A percentile compares a stretch with the other conserved stretches of the same genome.
Conservation (phyloP, 2,888 invertebrate genomes). For the Synergus gifuensis region DNA sequence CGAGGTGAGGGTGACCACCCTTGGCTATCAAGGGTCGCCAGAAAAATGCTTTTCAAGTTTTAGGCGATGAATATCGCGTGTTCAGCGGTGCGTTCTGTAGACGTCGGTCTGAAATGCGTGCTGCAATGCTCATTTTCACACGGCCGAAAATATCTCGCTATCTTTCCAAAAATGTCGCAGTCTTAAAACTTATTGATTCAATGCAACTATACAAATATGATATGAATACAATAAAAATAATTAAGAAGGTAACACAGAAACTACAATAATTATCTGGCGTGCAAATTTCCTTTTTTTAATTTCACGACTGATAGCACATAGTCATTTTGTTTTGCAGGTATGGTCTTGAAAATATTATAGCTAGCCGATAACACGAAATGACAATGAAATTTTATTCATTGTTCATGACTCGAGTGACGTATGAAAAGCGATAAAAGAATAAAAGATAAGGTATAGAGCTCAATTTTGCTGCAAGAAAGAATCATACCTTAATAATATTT, state of each 20-base stretch:
- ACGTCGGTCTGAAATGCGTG: neutral
- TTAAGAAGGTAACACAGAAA: too few relatives aligned
- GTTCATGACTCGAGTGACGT: conserved; percentile 19
- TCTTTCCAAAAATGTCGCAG: neutral
- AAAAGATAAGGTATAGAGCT: conserved; percentile 14
- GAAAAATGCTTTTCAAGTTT: conserved; percentile 28
- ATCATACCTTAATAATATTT: neutral
- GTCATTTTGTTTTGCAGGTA: neutral
- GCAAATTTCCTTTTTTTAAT: neutral
- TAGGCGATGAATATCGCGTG: conserved; percentile 10
- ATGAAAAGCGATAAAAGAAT: conserved; percentile 25
- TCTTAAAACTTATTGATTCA: neutral
- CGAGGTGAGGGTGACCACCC: conserved; percentile 18
- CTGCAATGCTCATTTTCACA: neutral
- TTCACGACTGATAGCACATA: neutral
- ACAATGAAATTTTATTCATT: conserved; percentile 12
- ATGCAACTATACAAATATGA: too few relatives aligned
- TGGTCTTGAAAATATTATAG: conserved; percentile 10
- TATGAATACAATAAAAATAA: too few relatives aligned
- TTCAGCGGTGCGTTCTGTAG: conserved; percentile 13
- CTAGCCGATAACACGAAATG: conserved; percentile 13
- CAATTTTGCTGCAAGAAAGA: conserved; percentile 4
- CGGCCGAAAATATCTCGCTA: neutral
- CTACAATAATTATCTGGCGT: too few relatives aligned
- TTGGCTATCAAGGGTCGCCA: conserved; percentile 7